Evolutionary conservation across 2,888 invertebrate genomes (phyloP), one percentile per base, ranked within the genome.

Genomic region (Trichogramma evanescens): DNA sequence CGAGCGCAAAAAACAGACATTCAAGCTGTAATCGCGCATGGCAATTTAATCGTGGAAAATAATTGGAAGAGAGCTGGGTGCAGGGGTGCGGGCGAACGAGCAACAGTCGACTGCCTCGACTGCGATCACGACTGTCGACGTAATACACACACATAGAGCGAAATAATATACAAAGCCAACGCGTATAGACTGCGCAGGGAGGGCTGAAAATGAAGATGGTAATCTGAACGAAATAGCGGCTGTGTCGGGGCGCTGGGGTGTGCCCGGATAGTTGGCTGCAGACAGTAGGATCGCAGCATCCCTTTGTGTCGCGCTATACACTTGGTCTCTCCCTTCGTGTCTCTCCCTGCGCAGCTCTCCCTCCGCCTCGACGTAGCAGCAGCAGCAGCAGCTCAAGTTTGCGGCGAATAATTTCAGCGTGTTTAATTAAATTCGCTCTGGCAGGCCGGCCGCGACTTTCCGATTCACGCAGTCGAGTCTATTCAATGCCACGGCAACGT

Each of bases 41-140:
- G 75, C 74, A 75, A 75, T 77, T 77, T 77, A 77, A 77, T 77
- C 77, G 77, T 76, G 75, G 75, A 76, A 76, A 77, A 77, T 77
- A 77, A 77, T 77, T 77, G 77, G 76, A 74, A 76, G 75, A 74
- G 26, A 26, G 26, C 26, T 26, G 26, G 26, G 26, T 3, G 26
- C 26, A 26, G 3, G 26, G 26, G 26, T 26, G 26, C 26, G 26
- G 26, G 26, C 26, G 26, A 26, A 26, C 26, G 26, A 26, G 26
- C 26, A 26, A 26, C 26, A 26, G 26, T 26, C 26, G 26, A 26
- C 26, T 26, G 26, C 26, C 26, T 26, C 26, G 26, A 26, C 26
- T 26, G 26, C 26, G 26, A 26, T 26, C 26, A 70, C 73, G 63
- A 10, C 46, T 38, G 48, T 41, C 50, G 48, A 40, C 40, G 40